Evolutionary conservation across 1,140 invertebrate species (phyloP).

Genomic region (Aricia agestis): DNA sequence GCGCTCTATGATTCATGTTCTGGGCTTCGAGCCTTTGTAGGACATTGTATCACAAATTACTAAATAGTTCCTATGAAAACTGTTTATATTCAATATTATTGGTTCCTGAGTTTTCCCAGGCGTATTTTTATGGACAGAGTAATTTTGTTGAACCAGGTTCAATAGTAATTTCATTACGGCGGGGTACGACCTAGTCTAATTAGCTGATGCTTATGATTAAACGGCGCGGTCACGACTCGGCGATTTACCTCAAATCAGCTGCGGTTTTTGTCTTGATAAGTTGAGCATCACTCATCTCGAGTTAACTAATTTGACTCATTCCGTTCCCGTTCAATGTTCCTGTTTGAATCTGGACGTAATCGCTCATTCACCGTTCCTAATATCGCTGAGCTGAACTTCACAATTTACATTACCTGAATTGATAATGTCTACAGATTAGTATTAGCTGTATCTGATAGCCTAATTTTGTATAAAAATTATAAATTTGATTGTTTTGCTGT

Average conservation of each 20-base stretch:
- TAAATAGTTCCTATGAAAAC: background rate
- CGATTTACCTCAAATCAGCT: slow-evolving; percentile 67
- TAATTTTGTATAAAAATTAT: no score
- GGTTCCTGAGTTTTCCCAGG: background rate
- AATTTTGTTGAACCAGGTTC: slow-evolving; percentile 65
- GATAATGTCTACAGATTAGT: no score
- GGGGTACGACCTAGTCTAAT: slow-evolving; percentile 68
- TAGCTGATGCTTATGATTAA: slow-evolving; percentile 72
- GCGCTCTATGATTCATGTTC: no score
- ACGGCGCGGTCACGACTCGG: slow-evolving; percentile 65
- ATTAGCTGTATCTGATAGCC: no score
- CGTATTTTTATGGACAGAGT: slow-evolving; percentile 24
- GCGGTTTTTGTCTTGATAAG: slow-evolving; percentile 57
- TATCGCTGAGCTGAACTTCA: background rate
- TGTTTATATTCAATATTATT: background rate
- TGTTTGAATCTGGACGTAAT: slow-evolving; percentile 22
- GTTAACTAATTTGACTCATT: slow-evolving; percentile 34
- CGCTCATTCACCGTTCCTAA: background rate
- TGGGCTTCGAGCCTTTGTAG: no score
- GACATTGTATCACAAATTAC: background rate
- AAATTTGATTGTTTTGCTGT: no score
- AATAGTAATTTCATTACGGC: slow-evolving; percentile 70
- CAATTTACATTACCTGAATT: no score
- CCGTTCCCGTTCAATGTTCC: slow-evolving; percentile 20
- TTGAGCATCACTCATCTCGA: slow-evolving; percentile 52